Base-by-base conservation (phyloP, 2,113 vertebrate genomes). In the Oostethus manadensis region DNA sequence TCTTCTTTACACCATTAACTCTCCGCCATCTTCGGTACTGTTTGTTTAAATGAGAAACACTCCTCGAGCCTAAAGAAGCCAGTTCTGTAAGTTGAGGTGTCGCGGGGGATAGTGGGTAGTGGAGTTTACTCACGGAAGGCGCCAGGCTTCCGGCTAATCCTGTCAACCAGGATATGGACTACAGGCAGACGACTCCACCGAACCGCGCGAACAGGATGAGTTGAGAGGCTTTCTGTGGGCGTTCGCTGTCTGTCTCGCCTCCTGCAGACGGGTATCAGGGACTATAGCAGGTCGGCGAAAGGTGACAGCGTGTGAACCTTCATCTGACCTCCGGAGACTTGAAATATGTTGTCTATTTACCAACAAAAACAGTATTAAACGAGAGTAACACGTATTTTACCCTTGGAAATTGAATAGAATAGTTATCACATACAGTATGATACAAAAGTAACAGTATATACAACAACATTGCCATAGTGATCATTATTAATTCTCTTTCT, bases 21-120 rank as follows among this genome's bases (percentile, higher is more conserved):
- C 87, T 91, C 90, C 90, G 90, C 90, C 90, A 91, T 91, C 89
- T 91, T 90, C 89, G 70, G 76, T 85, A 87, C 89, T 86, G 87
- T 89, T 90, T 89, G 90, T 90, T 91, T 91, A 89, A 91, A 91
- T 91, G 88, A 86, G 89, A 89, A 88, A 89, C 84, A 86, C 89
- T 89, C 86, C 84, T 86, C 84, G 63, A 88, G 83, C 84, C 79
- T 74, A 82, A 81, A 86, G 84, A 82, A 88, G 86, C 86, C 87
- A 88, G 87, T 84, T 88, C 83, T 88, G 82, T 82, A 85, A 85
- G 81, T 87, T 84, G 78, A 83, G 68, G 73, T 29, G 58, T 40
- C 63, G 83, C 73, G 47, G 17, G 42, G 71, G 64, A 18, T 83
- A 83, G 40, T 89, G 90, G 90, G 88, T 80, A 88, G 40, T 6